Evolutionary conservation across 2,888 invertebrate species (phyloP), one percentile per base, ranked within the genome.

Genomic region (Choristoneura rosaceana): DNA sequence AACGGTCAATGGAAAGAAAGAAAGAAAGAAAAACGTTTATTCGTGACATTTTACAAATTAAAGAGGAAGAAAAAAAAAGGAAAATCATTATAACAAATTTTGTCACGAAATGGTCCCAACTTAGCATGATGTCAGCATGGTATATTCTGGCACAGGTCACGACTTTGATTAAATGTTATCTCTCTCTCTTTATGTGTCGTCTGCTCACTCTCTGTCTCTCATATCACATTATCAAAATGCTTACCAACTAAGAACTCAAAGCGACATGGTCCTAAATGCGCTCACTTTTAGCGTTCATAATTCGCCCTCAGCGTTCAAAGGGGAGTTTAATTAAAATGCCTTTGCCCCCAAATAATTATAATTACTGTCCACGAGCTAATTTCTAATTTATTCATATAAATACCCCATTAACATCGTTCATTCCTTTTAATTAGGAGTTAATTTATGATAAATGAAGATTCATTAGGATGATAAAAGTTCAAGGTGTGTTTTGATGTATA

Each of bases 371-470:
- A 43, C 61, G 61, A 2, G 17, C 38, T 66, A 52, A 66, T 55
- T 66, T 41, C 34, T 55, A 66, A 66, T 55, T 66, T 66, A 66
- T 66, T 66, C 65, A 55, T 66, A 66, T 41, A 41, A 65, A 66
- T 66, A 38, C n/a, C 52, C 65, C 55, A 55, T 66, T 66, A 41
- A 52, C 65, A 41, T 14, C 41, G 33, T 60, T 68, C n/a, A 58
- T 68, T 60, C 45, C 33, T 68, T 68, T 45, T 68, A 59, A 68
- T 68, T 68, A 60, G 12, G 34, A 33, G 43, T 68, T 67, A 60
- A 60, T 60, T 68, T 47, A 59, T 60, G 47, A 60, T 34, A 50
- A 38, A 68, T 45, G 67, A 43, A 43, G 43, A 55, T 68, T 60
- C n/a, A 60, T 60, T 59, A 47, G 25, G 41, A 14, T 25, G 65